A percentile compares a stretch with the other conserved stretches of the same genome.
phyloP scores from a whole-genome alignment of 2,888 invertebrate species.

The Bruchidius siliquastri region DNA sequence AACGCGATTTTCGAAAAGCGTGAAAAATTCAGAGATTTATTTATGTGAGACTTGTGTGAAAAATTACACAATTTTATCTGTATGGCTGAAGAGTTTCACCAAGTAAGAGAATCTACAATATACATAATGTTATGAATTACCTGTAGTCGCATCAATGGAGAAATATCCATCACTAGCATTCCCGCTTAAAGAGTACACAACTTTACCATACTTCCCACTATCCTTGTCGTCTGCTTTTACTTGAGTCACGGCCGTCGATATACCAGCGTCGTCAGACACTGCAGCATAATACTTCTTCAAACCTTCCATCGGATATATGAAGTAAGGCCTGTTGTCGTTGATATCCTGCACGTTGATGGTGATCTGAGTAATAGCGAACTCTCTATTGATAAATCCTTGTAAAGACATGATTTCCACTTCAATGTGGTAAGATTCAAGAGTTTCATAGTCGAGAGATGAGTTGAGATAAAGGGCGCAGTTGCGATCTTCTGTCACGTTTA shows the following conservation, averaged over 20 bases:
- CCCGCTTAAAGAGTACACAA: slow-evolving; percentile 59
- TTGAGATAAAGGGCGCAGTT: slow-evolving; percentile 78
- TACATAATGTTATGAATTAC: neutral
- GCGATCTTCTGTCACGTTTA: slow-evolving; percentile 69
- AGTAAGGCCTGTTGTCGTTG: slow-evolving; percentile 85
- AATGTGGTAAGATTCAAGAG: slow-evolving; percentile 64
- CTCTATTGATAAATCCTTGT: slow-evolving; percentile 75
- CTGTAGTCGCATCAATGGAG: slow-evolving; percentile 58
- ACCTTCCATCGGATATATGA: slow-evolving; percentile 58
- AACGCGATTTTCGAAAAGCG: too few species aligned
- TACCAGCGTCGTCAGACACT: slow-evolving; percentile 65
- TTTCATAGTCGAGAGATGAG: slow-evolving; percentile 75
- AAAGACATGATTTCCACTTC: slow-evolving; percentile 75
- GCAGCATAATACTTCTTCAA: slow-evolving; percentile 73
- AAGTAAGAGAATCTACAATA: neutral
- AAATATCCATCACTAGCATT: slow-evolving; percentile 60
- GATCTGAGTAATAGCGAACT: slow-evolving; percentile 68
- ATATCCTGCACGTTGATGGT: slow-evolving; percentile 80
- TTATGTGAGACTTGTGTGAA: too few species aligned
- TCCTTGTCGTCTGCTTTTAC: slow-evolving; percentile 78
- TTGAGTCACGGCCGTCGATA: slow-evolving; percentile 73
- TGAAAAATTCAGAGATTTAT: too few species aligned
- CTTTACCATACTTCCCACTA: slow-evolving; percentile 74
- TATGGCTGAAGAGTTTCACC: too few species aligned
- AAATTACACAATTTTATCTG: too few species aligned